Percentiles rank a stretch among this genome's conserved stretches.
These are phyloP conservation scores for Orussus abietinus DNA, from an alignment of 1,140 invertebrate species.

Conservation along the genomic window DNA sequence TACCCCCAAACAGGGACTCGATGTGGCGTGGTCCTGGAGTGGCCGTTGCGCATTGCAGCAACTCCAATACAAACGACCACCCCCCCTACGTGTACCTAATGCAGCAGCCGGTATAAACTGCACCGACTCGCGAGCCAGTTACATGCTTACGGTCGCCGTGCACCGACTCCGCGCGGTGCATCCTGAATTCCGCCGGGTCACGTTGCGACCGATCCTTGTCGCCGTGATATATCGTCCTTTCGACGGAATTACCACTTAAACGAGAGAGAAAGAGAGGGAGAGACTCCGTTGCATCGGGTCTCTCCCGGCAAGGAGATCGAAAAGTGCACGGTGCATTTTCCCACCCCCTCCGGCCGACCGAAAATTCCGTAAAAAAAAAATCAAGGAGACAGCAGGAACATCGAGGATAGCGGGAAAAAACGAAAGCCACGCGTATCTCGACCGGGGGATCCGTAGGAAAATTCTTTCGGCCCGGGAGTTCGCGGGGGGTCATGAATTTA, in stretches of 20 bases:
- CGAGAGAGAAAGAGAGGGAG: constrained; percentile 1
- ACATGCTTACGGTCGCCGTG: constrained; percentile 11
- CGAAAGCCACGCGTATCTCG: no score
- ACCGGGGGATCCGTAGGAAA: no score
- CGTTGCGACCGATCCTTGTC: constrained; percentile 16
- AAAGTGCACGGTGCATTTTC: no score
- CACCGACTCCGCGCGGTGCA: no score
- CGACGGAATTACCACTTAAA: constrained; percentile 9
- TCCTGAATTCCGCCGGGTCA: no score
- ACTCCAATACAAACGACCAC: constrained; percentile 17
- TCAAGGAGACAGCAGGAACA: no score
- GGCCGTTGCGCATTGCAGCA: constrained; percentile 34
- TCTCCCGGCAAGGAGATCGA: constrained; percentile 18
- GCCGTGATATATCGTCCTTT: neutral
- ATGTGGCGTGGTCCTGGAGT: constrained; percentile 12
- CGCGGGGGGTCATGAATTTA: no score
- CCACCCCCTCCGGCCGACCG: no score
- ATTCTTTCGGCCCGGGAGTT: no score
- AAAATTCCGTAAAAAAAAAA: no score
- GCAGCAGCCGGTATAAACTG: constrained; percentile 16
- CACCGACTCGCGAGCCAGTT: constrained; percentile 19
- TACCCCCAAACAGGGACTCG: constrained; percentile 10
- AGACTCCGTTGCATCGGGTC: constrained; percentile 17
- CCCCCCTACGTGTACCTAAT: constrained; percentile 1
- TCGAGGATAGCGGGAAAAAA: no score